A percentile compares a stretch with the other conserved stretches of the same genome.
Conservation (phyloP, 2,888 invertebrate genomes). For the Hirudinaria manillensis region DNA sequence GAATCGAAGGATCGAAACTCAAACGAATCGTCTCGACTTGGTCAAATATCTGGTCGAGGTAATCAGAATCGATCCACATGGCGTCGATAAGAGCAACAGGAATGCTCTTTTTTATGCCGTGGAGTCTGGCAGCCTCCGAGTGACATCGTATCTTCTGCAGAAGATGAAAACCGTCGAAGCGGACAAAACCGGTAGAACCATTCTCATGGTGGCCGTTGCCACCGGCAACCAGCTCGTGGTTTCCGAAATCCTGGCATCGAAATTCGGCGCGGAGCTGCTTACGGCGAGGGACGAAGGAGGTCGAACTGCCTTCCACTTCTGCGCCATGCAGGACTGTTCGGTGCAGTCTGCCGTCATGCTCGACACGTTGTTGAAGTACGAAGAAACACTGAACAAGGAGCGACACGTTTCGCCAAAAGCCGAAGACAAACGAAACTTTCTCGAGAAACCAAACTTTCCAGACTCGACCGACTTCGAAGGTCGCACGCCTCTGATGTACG, state of each 20-base stretch:
- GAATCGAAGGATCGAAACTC: background rate
- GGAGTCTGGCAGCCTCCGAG: conserved; percentile 35
- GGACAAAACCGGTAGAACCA: conserved; percentile 31
- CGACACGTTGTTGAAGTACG: conserved; percentile 30
- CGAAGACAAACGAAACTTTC: background rate
- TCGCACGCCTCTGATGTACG: conserved; percentile 40
- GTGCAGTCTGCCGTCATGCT: conserved; percentile 24
- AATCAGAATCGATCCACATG: conserved; percentile 37
- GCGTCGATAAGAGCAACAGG: conserved; percentile 28
- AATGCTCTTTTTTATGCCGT: conserved; percentile 40
- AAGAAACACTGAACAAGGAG: conserved; percentile 19
- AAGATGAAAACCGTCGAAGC: conserved; percentile 24
- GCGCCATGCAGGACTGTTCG: conserved; percentile 36
- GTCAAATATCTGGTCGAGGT: conserved; percentile 37
- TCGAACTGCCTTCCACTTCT: conserved; percentile 38
- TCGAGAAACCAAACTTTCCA: background rate
- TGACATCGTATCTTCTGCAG: conserved; percentile 36
- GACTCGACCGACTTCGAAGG: conserved; percentile 34
- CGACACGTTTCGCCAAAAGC: background rate
- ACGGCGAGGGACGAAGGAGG: conserved; percentile 34
- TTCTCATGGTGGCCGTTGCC: conserved; percentile 38
- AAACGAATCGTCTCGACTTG: conserved; percentile 28
- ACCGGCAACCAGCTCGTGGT: conserved; percentile 35
- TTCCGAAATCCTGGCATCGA: conserved; percentile 36
- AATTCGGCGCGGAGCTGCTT: conserved; percentile 34